Evolutionary conservation across 2,113 vertebrate genomes (phyloP), one percentile per base, ranked within the genome.

Genomic region (Donacobius atricapilla): DNA sequence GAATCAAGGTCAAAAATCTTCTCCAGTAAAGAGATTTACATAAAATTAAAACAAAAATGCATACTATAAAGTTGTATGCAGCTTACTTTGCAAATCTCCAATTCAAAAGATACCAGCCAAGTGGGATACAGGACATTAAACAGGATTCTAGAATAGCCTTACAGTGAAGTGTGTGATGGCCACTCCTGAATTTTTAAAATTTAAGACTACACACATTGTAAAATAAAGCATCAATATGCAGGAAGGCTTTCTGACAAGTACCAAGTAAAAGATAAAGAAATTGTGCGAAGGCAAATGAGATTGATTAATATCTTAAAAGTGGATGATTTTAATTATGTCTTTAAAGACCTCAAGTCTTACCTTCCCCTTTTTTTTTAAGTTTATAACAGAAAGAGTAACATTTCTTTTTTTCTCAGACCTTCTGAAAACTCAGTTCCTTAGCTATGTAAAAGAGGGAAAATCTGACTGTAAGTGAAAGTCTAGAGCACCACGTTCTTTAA

Each of bases 401-500:
- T 42, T 47, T 48, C 2, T 27, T 90, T 61, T 82, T 35, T 40
- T 66, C 5, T 40, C 14, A 77, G 24, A 83, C 9, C 37, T 39
- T 64, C 6, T 51, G 57, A 90, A 87, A 95, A 68, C n/a, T 75
- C 5, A 0, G 19, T 53, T 78, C 73, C 83, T 88, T 2, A 3
- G 40, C 31, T n/a, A 57, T 0, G 1, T 54, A 86, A 64, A 58
- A 84, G 63, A 83, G n/a, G 35, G 37, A 63, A 75, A 92, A 89
- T 13, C 47, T 48, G 47, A 44, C 76, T 63, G 3, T 40, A 66
- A 88, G 47, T 83, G 39, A 64, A 88, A 83, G 61, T 77, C 61
- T 84, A 93, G 40, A 93, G 72, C 72, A 90, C 8, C 28, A 82
- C 35, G 40, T 65, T 94, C 83, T 89, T 95, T 90, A 92, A 87